Evolutionary conservation across 2,888 invertebrate species (phyloP), one percentile per base, ranked within the genome.

Genomic region (Andrena minutula): DNA sequence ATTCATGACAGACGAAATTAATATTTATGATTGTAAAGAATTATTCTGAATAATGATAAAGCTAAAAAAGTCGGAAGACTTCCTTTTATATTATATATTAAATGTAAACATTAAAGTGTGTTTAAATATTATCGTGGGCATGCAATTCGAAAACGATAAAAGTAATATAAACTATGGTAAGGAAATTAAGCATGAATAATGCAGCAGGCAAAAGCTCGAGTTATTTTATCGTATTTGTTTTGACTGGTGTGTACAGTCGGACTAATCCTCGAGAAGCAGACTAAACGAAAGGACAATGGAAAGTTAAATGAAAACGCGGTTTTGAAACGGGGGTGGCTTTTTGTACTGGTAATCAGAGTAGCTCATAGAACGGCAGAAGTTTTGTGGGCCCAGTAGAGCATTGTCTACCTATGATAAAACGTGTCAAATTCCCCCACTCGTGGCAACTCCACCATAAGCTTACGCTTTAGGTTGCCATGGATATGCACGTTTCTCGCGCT

Each of bases 401-500:
- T 64, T 58, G 49, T 58, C 35, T 47, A 35, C 20, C 41, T 47
- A 41, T 64, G 30, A 69, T 77, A 32, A 16, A 78, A 30, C 63
- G 49, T 69, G 35, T 69, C 28, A 58, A 79, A 69, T 78, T 78
- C 30, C 47, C n/a, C 63, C 23, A 63, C 53, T 35, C 26, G 12
- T 53, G 20, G 12, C 30, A 23, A 64, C 35, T 78, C 35, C 47
- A 8, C 47, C 30, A 47, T 78, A 79, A 77, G 61, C 30, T 77
- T 78, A 63, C 63, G 63, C 51, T 30, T 47, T 69, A 77, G 32
- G 28, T 58, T 66, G 68, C 47, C 61, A 68, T 68, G 35, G 41
- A 78, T 66, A 75, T 49, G 32, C 26, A 20, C 51, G 23, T 78
- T 41, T 53, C 47, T 47, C 32, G 35, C 64, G 16, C 56, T 41